Percentiles rank a stretch among this genome's conserved stretches.
These are phyloP conservation scores for Drosophila buzzatii DNA, from an alignment of 2,888 invertebrate genomes.

Conservation along the genomic window DNA sequence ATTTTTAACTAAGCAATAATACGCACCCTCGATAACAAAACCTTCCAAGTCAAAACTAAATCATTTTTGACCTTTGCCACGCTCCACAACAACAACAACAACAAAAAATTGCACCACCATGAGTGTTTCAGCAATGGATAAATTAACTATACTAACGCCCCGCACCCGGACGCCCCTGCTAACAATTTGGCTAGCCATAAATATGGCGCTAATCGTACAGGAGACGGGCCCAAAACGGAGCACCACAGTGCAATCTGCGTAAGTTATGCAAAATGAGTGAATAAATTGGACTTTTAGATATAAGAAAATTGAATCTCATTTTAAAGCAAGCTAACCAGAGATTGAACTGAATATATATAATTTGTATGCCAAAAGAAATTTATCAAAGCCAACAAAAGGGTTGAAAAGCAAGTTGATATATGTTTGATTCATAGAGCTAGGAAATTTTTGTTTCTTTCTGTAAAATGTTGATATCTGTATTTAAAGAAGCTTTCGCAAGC, in stretches of 20 bases:
- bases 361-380: not conserved
- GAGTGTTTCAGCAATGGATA: slow-evolving; percentile 84
- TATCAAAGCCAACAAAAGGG: too few relatives aligned
- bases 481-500: not conserved
- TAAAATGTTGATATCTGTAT: not conserved
- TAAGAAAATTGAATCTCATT: too few relatives aligned
- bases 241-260: slow-evolving; percentile 85
- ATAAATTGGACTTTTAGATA: too few relatives aligned
- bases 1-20: slow-evolving; percentile 59
- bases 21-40: slow-evolving; percentile 45
- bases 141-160: slow-evolving; percentile 79
- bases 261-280: slow-evolving; percentile 68
- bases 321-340: too few relatives aligned
- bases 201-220: slow-evolving; percentile 85
- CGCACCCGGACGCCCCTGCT: slow-evolving; percentile 83
- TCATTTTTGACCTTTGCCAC: slow-evolving; percentile 44
- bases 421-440: too few relatives aligned
- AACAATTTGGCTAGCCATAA: slow-evolving; percentile 85
- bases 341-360: not conserved
- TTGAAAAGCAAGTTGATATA: too few relatives aligned
- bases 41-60: slow-evolving; percentile 31
- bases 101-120: slow-evolving; percentile 69
- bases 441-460: too few relatives aligned
- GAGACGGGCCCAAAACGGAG: slow-evolving; percentile 82
- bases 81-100: slow-evolving; percentile 25